Conservation (phyloP, 2,888 invertebrate species). For the Cyclophora albipunctata region DNA sequence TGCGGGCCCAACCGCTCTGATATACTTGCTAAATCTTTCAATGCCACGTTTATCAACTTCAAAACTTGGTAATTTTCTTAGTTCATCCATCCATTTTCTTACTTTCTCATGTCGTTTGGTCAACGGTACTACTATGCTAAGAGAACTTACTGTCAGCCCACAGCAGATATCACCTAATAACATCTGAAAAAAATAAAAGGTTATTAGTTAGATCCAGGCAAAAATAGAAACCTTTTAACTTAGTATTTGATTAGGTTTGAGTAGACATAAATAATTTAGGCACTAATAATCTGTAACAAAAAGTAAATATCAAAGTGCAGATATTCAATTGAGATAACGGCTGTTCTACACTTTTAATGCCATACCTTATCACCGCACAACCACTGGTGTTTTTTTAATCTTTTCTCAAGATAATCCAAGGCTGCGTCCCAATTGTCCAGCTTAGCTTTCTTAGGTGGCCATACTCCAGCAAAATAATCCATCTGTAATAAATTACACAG, state of each 20-base stretch:
- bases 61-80: conserved; percentile 38
- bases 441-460: conserved; percentile 25
- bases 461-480: conserved; percentile 42
- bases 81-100: conserved; percentile 48
- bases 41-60: conserved; percentile 44
- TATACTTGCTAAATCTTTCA: conserved; percentile 29
- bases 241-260: background rate
- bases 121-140: conserved; percentile 50
- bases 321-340: no score
- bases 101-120: conserved; percentile 44
- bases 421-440: conserved; percentile 37
- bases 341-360: no score
- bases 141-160: conserved; percentile 58
- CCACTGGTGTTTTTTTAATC: conserved; percentile 35
- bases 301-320: no score
- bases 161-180: conserved; percentile 55
- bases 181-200: conserved; percentile 38
- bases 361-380: conserved; percentile 48
- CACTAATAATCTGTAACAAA: no score
- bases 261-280: no score
- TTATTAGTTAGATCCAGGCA: no score
- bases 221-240: background rate
- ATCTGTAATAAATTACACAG: conserved; percentile 32
- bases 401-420: conserved; percentile 44
- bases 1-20: conserved; percentile 16